These are phyloP conservation scores for Erannis defoliaria DNA, from an alignment of 2,888 invertebrate species.

Conservation along the genomic window DNA sequence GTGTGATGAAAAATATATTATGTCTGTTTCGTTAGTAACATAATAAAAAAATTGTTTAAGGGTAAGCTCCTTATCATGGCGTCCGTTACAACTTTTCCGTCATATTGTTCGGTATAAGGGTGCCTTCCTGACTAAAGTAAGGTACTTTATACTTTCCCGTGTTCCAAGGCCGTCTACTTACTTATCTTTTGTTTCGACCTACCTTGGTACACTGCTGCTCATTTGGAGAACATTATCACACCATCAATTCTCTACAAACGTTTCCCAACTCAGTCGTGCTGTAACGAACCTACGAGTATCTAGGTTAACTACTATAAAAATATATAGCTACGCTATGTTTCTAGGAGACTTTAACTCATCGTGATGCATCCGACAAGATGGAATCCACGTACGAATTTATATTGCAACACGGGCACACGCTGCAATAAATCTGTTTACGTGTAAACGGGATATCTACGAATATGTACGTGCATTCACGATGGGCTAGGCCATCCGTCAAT, in stretches of 20 bases:
- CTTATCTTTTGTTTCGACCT: too few relatives aligned
- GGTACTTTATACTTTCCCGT: too few relatives aligned
- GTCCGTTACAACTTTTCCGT: too few relatives aligned
- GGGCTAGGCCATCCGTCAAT: conserved; percentile 40
- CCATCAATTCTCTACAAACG: neutral
- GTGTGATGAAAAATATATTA: too few relatives aligned
- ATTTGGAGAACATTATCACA: neutral
- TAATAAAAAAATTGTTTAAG: too few relatives aligned
- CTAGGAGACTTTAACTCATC: conserved; percentile 16
- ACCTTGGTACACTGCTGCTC: neutral
- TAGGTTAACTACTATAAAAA: neutral
- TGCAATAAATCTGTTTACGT: conserved; percentile 43
- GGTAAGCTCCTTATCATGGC: too few relatives aligned
- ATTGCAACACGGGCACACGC: conserved; percentile 23
- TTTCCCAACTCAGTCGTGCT: too few relatives aligned
- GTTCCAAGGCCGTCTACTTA: too few relatives aligned
- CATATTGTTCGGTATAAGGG: too few relatives aligned
- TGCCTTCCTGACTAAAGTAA: too few relatives aligned
- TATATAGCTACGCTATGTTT: conserved; percentile 3
- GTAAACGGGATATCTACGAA: conserved; percentile 40
- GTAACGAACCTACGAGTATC: neutral
- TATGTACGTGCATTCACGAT: conserved; percentile 35
- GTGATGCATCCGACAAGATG: conserved; percentile 31
- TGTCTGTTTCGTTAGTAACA: too few relatives aligned
- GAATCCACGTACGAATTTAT: conserved; percentile 22